Evolutionary conservation across 2,888 invertebrate genomes (phyloP), one percentile per base, ranked within the genome.

Genomic region (Aplocera efformata): DNA sequence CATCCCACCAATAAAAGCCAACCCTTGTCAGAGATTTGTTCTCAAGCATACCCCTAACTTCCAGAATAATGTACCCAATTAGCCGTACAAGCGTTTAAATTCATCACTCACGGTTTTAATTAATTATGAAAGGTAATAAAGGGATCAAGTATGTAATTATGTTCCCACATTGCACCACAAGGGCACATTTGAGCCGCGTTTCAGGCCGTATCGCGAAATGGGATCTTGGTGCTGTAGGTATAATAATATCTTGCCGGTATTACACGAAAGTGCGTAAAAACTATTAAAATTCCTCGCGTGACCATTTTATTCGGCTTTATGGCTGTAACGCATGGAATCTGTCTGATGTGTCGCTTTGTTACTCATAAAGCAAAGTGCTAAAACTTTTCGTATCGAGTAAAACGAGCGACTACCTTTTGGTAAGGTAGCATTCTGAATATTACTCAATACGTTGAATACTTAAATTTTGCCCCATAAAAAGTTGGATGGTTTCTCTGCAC

Each of bases 111-210:
- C 50, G 45, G 57, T 60, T 66, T 58, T 67, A 68, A 72, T 72
- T 72, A 72, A 72, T 77, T 68, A 74, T 62, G 62, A 58, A 64
- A 55, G 30, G 63, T 66, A 70, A 72, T 62, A 68, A 64, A 68
- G 65, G 67, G 67, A 66, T 67, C 64, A 68, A 61, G 64, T 65
- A 56, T 59, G 63, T 72, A 68, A 72, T 75, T 70, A 70, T 67
- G 69, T 66, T 56, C 53, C 63, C 54, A 56, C 65, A 72, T 70
- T 69, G 69, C 67, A 72, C 70, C 72, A 63, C 53, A 55, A 53
- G 64, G 68, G 61, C 61, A 58, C 65, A 61, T 71, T 76, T 56
- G 47, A 43, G 49, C 13, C 13, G 13, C 13, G 13, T 17, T 57
- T 51, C 39, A 40, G 47, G 39, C 22, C 32, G 32, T 42, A 49